Evolutionary conservation across 2,797 vertebrate species (phyloP).

Genomic region (Anas acuta): DNA sequence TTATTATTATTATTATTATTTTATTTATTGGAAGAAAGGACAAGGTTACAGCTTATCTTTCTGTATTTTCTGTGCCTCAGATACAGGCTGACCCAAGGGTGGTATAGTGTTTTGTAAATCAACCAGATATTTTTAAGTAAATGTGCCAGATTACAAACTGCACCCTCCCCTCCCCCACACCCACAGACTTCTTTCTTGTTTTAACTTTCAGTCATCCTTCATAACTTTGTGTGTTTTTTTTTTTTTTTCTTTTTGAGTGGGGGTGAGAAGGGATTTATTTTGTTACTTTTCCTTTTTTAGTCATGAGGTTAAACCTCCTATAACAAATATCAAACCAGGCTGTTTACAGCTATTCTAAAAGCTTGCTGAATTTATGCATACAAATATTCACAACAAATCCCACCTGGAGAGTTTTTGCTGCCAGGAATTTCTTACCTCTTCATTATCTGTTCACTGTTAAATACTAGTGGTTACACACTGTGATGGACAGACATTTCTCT

Average conservation of each 20-base stretch:
- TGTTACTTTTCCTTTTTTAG: not conserved
- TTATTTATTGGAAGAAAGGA: not conserved
- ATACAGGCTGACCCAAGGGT: not conserved
- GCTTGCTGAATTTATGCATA: conserved; percentile 1
- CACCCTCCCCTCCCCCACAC: not conserved
- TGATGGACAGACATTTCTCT: conserved; percentile 11
- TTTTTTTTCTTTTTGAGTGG: not conserved
- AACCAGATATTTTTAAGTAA: not conserved
- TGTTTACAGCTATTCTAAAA: not conserved
- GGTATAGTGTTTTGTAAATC: not conserved
- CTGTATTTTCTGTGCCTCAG: not conserved
- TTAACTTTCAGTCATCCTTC: not conserved
- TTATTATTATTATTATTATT: no score
- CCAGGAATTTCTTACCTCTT: conserved; percentile 32
- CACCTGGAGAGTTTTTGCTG: conserved; percentile 38
- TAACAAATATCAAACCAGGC: not conserved
- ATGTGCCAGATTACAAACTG: not conserved
- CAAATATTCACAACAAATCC: conserved; percentile 37
- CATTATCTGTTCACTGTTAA: conserved; percentile 47
- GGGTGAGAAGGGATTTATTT: not conserved
- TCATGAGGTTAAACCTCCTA: not conserved
- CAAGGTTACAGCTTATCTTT: not conserved
- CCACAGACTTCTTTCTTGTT: not conserved
- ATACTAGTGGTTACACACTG: not conserved
- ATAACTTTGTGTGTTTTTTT: not conserved